These are phyloP conservation scores for Zhuqinia jingwanae DNA, from an alignment of 2,888 invertebrate genomes.

Conservation along the genomic window DNA sequence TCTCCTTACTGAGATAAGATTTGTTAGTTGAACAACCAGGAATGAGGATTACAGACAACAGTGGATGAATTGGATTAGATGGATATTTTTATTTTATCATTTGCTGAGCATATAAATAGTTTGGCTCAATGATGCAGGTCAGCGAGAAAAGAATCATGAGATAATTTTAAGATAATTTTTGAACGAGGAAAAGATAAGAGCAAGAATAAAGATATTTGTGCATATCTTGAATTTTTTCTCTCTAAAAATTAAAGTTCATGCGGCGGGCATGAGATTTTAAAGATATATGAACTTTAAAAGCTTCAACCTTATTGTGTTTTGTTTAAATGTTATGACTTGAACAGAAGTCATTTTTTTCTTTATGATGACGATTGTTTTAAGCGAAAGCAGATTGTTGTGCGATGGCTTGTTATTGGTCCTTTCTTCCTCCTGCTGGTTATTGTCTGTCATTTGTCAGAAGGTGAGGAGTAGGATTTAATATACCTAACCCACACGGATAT, in stretches of 20 bases:
- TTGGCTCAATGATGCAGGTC: constrained; percentile 61
- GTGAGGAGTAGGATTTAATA: neutral
- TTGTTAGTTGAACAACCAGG: constrained; percentile 43
- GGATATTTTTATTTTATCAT: no score
- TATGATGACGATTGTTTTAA: constrained; percentile 1
- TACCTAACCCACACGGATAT: no score
- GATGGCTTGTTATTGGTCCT: neutral
- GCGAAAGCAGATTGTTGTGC: neutral
- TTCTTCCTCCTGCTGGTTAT: constrained; percentile 12
- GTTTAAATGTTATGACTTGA: constrained; percentile 51
- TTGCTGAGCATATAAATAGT: no score
- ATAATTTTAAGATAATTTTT: constrained; percentile 39
- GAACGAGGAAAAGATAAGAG: constrained; percentile 11
- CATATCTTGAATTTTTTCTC: neutral
- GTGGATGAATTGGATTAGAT: constrained; percentile 1
- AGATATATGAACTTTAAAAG: neutral
- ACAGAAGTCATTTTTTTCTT: constrained; percentile 36
- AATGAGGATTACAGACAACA: constrained; percentile 8
- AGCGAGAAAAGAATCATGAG: constrained; percentile 31
- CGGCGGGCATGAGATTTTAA: constrained; percentile 12
- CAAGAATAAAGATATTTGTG: neutral
- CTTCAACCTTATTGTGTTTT: constrained; percentile 19
- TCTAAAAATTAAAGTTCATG: neutral
- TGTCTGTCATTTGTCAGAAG: constrained; percentile 23
- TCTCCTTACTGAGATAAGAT: constrained; percentile 44